phyloP scores from a whole-genome alignment of 2,113 vertebrate species.

The Percina caprodes region DNA sequence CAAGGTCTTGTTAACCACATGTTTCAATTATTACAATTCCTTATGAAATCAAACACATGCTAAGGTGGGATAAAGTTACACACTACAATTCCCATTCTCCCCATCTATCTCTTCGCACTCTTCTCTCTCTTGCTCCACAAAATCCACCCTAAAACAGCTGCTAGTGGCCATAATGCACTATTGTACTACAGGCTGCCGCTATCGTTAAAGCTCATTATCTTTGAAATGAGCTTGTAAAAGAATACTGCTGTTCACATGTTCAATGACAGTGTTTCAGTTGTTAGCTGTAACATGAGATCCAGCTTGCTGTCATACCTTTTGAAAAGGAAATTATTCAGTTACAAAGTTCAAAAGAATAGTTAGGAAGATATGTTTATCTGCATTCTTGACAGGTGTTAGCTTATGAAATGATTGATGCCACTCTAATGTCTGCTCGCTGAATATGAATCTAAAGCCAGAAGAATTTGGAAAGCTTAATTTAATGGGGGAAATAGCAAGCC shows the following conservation, averaged over 20 bases:
- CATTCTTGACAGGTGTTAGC: not conserved
- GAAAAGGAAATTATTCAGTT: slow-evolving; percentile 38
- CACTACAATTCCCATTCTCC: not conserved
- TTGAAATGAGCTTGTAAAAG: slow-evolving; percentile 61
- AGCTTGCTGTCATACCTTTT: slow-evolving; percentile 1
- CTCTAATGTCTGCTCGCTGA: not conserved
- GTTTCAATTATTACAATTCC: slow-evolving; percentile 5
- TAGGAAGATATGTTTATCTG: not conserved
- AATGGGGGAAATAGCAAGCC: not conserved
- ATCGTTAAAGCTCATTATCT: slow-evolving; percentile 59
- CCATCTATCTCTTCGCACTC: not conserved
- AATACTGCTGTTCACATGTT: slow-evolving; percentile 43
- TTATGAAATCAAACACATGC: slow-evolving; percentile 17
- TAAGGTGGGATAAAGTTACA: not conserved
- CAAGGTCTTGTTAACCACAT: slow-evolving; percentile 11
- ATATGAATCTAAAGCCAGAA: not conserved
- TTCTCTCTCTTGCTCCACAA: not conserved
- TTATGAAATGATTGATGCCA: not conserved
- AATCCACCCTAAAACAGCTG: slow-evolving; percentile 26
- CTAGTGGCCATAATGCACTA: not conserved
- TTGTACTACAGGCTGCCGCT: slow-evolving; percentile 38
- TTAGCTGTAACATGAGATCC: slow-evolving; percentile 54
- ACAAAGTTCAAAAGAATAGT: slow-evolving; percentile 20
- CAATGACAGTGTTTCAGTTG: slow-evolving; percentile 43
- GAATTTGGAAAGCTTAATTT: not conserved